Percentiles rank a stretch among this genome's conserved stretches.
Conservation (phyloP, 2,113 vertebrate genomes). For the Microtus pennsylvanicus region DNA sequence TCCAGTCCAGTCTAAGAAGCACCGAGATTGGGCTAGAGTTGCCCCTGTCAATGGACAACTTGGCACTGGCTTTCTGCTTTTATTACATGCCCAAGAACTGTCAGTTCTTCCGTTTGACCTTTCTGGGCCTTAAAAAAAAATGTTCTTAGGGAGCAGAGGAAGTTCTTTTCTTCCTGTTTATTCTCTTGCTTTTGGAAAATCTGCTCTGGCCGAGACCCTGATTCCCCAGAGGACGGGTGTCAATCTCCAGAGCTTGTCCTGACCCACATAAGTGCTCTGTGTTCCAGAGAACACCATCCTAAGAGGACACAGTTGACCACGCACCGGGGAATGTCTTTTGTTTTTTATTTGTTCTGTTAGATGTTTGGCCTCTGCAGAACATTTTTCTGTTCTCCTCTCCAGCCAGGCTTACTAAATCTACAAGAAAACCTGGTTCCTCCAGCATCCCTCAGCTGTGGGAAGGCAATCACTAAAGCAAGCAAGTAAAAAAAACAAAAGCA, state of each 20-base stretch:
- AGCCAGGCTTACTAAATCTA: not conserved
- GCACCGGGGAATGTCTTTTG: not conserved
- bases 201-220: not conserved
- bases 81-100: conserved; percentile 2
- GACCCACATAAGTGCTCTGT: not conserved
- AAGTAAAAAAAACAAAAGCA: not conserved
- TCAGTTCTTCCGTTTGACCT: conserved; percentile 43
- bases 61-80: not conserved
- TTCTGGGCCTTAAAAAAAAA: not conserved
- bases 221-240: not conserved
- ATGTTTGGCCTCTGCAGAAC: not conserved
- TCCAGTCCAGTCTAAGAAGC: not conserved
- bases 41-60: not conserved
- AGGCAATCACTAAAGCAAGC: not conserved
- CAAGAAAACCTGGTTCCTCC: not conserved
- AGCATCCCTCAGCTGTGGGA: not conserved
- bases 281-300: accelerated
- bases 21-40: not conserved
- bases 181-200: conserved; percentile 46
- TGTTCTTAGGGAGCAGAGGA: not conserved
- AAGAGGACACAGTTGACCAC: accelerated
- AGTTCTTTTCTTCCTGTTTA: conserved; percentile 19
- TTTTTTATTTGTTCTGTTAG: not conserved
- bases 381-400: not conserved
- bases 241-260: not conserved